Evolutionary conservation across 2,797 vertebrate species (phyloP), one percentile per base, ranked within the genome.

Genomic region (Cichlasoma orientale): DNA sequence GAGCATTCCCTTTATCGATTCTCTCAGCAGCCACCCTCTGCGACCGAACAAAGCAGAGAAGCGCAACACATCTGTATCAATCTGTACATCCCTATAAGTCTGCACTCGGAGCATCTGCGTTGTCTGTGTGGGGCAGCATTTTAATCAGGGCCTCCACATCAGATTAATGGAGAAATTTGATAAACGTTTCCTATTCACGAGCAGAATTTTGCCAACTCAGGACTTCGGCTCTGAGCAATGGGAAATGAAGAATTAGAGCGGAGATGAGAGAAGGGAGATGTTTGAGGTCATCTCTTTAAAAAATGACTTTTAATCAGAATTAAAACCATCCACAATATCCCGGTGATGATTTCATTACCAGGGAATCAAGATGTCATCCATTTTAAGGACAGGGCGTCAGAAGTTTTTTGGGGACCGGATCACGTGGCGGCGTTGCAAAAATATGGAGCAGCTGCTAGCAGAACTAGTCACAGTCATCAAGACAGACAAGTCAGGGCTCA

Each of bases 131-230:
- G 84, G 87, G 91, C 69, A 71, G 85, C 84, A 61, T 86, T 93
- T 94, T 93, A 94, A 94, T 95, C 93, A 92, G 77, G 81, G 78
- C 75, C 80, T 7, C 77, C 86, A 54, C 91, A 91, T 94, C 93
- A 92, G 89, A 94, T 93, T 94, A 92, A 94, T 94, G 94, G 93
- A 93, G 90, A 88, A 93, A 91, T 92, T 88, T 94, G 93, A 94
- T 93, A 90, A 94, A 94, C 90, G 90, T 86, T 86, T 89, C 81
- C 83, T 80, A 88, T 92, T 93, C 86, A 72, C 85, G 4, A 59
- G 89, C 82, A 25, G 86, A 76, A 90, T 94, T 91, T 79, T 92
- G 94, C 92, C 86, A 78, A 92, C 88, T 94, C 93, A 94, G 94
- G 93, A 81, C 78, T 94, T 86, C 68, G 2, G 84, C 86, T 82